Evolutionary conservation across 2,888 invertebrate species (phyloP), one percentile per base, ranked within the genome.

Genomic region (Spodoptera picta): DNA sequence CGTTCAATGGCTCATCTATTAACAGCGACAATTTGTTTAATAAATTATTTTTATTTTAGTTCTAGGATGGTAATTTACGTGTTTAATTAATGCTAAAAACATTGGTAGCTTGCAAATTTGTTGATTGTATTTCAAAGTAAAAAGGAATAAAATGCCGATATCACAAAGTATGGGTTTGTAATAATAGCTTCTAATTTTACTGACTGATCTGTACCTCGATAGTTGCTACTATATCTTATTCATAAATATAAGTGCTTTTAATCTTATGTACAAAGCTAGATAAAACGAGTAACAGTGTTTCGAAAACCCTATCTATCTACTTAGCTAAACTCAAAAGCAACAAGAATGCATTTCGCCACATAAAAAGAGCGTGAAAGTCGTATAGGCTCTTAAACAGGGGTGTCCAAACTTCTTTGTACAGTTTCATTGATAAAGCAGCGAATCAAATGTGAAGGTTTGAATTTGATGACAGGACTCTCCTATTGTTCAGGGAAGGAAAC

Each of bases 401-500:
- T 66, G 59, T 70, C 62, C 50, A 76, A 62, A 57, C 57, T 59
- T 43, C 59, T 76, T 73, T 78, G 73, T 65, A 36, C 41, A 69
- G 48, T 73, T 69, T 42, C 65, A 69, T 73, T 74, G 64, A 62
- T 46, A 65, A 57, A 76, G 55, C 49, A 68, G 65, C 80, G 69
- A 43, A 80, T 66, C 75, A 52, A 80, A 77, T 77, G 65, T 58
- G 81, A 82, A 80, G 83, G 81, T 77, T 73, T 61, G 55, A 65
- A 72, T 85, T 84, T 83, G 77, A 82, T 83, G 83, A 83, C 82
- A 83, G 73, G 82, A 81, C 73, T 77, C 52, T 62, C 19, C 73
- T 63, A 88, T 88, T 87, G 87, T 88, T 79, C 70, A 57, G 65
- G 55, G 36, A n/a, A 79, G 79, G 79, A 80, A 80, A 57, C 65